Evolutionary conservation across 2,797 vertebrate genomes (phyloP), one percentile per base, ranked within the genome.

Genomic region (Taenioides sp.): DNA sequence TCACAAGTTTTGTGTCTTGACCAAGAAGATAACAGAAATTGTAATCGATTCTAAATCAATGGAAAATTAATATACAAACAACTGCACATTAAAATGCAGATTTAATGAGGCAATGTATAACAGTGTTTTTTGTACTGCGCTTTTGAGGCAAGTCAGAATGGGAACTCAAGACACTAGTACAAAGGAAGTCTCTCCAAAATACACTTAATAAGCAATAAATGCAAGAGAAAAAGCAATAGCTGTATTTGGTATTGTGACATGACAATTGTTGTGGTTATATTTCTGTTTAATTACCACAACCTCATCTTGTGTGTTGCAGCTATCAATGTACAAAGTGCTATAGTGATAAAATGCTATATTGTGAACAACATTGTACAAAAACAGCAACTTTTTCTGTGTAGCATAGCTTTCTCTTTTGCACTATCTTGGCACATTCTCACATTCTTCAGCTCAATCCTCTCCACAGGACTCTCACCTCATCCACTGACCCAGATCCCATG

Each of bases 401-500:
- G 2, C 5, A 16, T 43, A 47, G 16, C 23, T 16, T 4, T 43
- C 1, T 23, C n/a, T n/a, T 63, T 62, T 37, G 50, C 20, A 43
- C 40, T 47, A 47, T 47, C 16, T 47, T 47, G 4, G 14, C 43
- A 47, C 16, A 47, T 54, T 23, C 34, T 64, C 62, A 43, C 62
- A 64, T 22, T 64, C 25, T 76, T 61, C n/a, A 71, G 72, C 70
- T 85, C 67, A 18, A 0, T 34, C 67, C 40, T 73, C 75, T 76
- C 78, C 47, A 4, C 63, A 23, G 74, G 79, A 63, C 52, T n/a
- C 23, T 7, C 7, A 23, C 20, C 62, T 55, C 70, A 69, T 54
- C 43, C 31, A 25, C 63, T 69, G 69, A 83, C 68, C 79, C 37
- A 12, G 2, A 67, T 86, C 87, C 79, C 31, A 50, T 73, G 79